Conservation (phyloP, 1,140 invertebrate species). For the Bombus confusus region DNA sequence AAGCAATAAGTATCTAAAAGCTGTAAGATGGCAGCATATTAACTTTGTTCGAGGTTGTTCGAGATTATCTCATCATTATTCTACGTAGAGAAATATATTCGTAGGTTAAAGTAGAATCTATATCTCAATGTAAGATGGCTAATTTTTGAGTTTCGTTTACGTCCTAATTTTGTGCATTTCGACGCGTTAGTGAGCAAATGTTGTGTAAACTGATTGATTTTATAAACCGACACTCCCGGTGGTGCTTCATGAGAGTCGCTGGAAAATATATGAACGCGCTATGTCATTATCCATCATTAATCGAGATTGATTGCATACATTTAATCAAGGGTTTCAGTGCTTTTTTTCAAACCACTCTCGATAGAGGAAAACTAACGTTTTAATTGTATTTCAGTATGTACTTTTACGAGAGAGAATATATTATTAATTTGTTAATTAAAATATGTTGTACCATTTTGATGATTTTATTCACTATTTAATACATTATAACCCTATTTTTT, state of each 20-base stretch:
- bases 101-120: slow-evolving; percentile 7
- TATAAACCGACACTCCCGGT: slow-evolving; percentile 21
- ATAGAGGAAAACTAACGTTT: slow-evolving; percentile 38
- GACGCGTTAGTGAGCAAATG: slow-evolving; percentile 50
- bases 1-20: neutral
- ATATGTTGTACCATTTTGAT: neutral
- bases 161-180: slow-evolving; percentile 20
- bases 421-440: neutral
- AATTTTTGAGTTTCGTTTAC: slow-evolving; percentile 40
- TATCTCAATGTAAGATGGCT: slow-evolving; percentile 38
- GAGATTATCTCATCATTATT: neutral
- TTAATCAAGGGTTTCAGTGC: slow-evolving; percentile 28
- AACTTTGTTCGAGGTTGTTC: neutral
- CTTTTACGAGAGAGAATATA: neutral
- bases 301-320: slow-evolving; percentile 39
- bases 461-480: neutral
- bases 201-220: slow-evolving; percentile 51
- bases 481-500: neutral
- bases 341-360: slow-evolving; percentile 49
- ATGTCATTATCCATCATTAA: slow-evolving; percentile 21
- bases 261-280: slow-evolving; percentile 25
- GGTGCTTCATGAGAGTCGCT: slow-evolving; percentile 56
- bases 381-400: slow-evolving; percentile 17
- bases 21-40: neutral
- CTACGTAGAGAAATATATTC: neutral